These are phyloP conservation scores for Marmota monax DNA, from an alignment of 2,113 vertebrate species.

Conservation along the genomic window DNA sequence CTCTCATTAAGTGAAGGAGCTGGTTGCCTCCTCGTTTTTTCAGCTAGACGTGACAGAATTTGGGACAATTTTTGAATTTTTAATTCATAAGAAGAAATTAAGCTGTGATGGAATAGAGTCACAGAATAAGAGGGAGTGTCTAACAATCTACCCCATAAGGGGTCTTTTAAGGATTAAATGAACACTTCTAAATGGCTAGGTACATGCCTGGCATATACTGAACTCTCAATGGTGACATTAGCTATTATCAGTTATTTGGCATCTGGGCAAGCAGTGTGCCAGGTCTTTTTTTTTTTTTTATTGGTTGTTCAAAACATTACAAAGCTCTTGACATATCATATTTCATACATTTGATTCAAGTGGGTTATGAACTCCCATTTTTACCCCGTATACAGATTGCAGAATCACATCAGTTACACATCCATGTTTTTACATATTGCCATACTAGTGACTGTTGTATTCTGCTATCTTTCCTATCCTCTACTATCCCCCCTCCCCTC, in stretches of 20 bases:
- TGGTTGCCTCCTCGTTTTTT: not conserved
- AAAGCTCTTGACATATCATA: too few species aligned
- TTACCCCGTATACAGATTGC: too few species aligned
- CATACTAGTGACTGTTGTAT: too few species aligned
- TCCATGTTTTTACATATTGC: too few species aligned
- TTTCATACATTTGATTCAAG: too few species aligned
- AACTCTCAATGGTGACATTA: fast-evolving
- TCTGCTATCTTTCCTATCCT: too few species aligned
- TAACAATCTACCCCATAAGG: not conserved
- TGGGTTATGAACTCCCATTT: too few species aligned
- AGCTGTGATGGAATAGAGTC: not conserved
- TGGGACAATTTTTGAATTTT: not conserved
- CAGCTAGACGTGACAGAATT: not conserved
- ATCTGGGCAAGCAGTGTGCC: not conserved
- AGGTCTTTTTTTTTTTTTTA: not conserved
- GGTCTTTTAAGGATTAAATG: not conserved
- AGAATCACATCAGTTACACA: too few species aligned
- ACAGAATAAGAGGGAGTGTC: not conserved
- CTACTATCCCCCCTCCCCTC: too few species aligned
- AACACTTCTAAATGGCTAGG: not conserved
- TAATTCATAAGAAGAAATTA: constrained; percentile 27
- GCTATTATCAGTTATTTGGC: not conserved
- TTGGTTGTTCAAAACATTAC: too few species aligned
- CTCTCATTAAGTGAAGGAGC: not conserved
- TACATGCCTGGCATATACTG: not conserved